phyloP scores from a whole-genome alignment of 2,888 invertebrate genomes.

The Andrena fulva region DNA sequence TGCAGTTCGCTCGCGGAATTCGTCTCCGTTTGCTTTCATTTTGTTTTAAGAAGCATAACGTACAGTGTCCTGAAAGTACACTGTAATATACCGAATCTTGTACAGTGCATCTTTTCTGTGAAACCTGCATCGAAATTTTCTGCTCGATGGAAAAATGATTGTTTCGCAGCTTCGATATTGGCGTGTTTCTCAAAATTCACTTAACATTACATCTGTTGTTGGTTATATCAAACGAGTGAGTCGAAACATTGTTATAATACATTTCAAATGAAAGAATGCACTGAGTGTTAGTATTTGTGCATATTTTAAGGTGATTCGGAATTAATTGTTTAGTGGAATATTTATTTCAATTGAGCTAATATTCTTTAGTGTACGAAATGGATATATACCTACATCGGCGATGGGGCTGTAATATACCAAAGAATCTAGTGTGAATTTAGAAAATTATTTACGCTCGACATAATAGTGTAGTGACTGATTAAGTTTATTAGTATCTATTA shows the following conservation, averaged over 20 bases:
- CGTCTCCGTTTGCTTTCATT: background rate
- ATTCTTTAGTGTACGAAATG: background rate
- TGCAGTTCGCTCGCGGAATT: background rate
- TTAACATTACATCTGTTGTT: background rate
- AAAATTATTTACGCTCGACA: background rate
- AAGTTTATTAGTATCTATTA: too few relatives aligned
- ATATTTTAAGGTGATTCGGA: background rate
- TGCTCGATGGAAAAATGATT: background rate
- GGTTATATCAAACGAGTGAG: too few relatives aligned
- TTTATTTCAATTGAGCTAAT: background rate
- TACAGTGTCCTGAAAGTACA: background rate
- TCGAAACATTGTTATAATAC: background rate
- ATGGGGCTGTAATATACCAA: background rate
- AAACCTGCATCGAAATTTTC: background rate
- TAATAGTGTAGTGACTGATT: too few relatives aligned
- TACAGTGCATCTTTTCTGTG: conserved; percentile 7
- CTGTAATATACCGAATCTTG: conserved; percentile 22
- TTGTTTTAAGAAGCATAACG: background rate
- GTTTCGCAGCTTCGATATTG: background rate
- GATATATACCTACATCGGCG: background rate
- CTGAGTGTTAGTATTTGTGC: background rate
- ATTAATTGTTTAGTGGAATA: background rate
- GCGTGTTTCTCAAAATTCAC: background rate
- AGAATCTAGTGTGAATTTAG: background rate
- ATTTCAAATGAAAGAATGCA: conserved; percentile 2